Evolutionary conservation across 2,888 invertebrate species (phyloP).

Genomic region (Digitonthophagus gazella): DNA sequence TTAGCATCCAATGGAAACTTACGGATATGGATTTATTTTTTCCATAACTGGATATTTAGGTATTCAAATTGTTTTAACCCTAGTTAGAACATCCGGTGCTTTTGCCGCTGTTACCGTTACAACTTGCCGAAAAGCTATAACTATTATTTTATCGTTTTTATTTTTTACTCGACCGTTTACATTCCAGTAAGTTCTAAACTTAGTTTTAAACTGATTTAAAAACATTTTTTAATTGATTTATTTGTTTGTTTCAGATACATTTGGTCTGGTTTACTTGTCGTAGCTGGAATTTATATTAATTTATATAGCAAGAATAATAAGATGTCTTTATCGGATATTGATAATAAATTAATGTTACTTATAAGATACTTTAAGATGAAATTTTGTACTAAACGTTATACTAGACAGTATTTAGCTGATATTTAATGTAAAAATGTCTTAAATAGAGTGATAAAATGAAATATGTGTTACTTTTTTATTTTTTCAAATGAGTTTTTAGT

Average conservation of each 20-base stretch:
- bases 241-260: constrained; percentile 65
- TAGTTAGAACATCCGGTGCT: constrained; percentile 87
- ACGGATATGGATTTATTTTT: constrained; percentile 82
- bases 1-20: constrained; percentile 71
- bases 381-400: constrained; percentile 25
- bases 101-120: constrained; percentile 92
- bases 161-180: constrained; percentile 87
- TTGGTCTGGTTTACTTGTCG: constrained; percentile 87
- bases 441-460: background rate
- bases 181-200: constrained; percentile 66
- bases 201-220: too few species aligned
- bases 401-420: constrained; percentile 25
- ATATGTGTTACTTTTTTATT: background rate
- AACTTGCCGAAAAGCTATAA: constrained; percentile 86
- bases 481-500: too few species aligned
- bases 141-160: constrained; percentile 88
- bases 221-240: background rate
- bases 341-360: constrained; percentile 39
- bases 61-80: constrained; percentile 86
- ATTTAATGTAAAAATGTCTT: constrained; percentile 19
- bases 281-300: constrained; percentile 92
- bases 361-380: constrained; percentile 52
- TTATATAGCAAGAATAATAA: constrained; percentile 78
- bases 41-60: constrained; percentile 91
- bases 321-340: constrained; percentile 42